These are phyloP conservation scores for Crocodylus rhombifer DNA, from an alignment of 2,797 vertebrate species.

Conservation along the genomic window DNA sequence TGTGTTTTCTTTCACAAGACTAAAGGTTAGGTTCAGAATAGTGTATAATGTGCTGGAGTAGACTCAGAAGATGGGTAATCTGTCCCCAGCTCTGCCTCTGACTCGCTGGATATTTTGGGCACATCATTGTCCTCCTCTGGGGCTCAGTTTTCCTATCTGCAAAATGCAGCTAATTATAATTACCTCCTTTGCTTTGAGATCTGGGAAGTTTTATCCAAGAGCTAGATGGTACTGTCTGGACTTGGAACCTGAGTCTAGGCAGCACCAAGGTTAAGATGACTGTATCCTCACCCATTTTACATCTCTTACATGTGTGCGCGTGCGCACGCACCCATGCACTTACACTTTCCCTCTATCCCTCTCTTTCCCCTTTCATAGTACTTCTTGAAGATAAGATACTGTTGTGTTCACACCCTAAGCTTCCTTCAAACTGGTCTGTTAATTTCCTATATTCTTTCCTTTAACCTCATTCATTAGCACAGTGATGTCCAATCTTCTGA, in stretches of 20 bases:
- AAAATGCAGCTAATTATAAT: slow-evolving; percentile 75
- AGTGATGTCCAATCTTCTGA: too few species aligned
- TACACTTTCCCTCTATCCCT: background rate
- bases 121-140: slow-evolving; percentile 70
- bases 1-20: slow-evolving; percentile 67
- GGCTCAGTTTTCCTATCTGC: slow-evolving; percentile 69
- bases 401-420: rapidly evolving
- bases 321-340: too few species aligned
- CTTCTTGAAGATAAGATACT: background rate
- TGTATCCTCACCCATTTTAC: too few species aligned
- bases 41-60: slow-evolving; percentile 60
- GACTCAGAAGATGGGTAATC: slow-evolving; percentile 69
- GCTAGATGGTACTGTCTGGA: slow-evolving; percentile 71
- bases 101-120: slow-evolving; percentile 63
- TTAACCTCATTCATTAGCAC: rapidly evolving
- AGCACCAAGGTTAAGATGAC: slow-evolving; percentile 53
- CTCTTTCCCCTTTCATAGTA: rapidly evolving
- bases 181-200: slow-evolving; percentile 72
- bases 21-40: slow-evolving; percentile 61
- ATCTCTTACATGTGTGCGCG: too few species aligned
- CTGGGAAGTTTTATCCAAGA: slow-evolving; percentile 66
- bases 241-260: slow-evolving; percentile 58
- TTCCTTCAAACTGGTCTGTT: background rate
- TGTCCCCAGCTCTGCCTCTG: slow-evolving; percentile 57
- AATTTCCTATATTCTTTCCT: rapidly evolving